These are phyloP conservation scores for Cloeon dipterum DNA, from an alignment of 2,888 invertebrate genomes.

Conservation along the genomic window DNA sequence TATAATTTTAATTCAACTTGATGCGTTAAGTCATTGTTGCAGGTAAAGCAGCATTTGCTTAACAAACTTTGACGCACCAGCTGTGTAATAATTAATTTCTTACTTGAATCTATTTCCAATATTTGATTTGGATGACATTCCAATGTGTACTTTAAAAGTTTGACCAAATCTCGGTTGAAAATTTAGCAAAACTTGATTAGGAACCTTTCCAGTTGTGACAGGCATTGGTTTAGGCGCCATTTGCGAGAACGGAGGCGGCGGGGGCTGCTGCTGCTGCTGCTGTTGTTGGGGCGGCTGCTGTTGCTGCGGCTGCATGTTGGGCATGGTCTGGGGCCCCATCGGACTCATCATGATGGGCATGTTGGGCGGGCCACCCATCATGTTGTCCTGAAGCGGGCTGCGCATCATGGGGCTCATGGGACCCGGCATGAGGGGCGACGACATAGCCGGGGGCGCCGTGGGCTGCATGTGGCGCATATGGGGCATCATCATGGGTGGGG, in stretches of 20 bases:
- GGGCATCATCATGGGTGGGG: constrained; percentile 29
- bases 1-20: too few species aligned
- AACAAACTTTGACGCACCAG: too few species aligned
- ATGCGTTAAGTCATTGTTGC: too few species aligned
- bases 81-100: too few species aligned
- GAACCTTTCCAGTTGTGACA: constrained; percentile 76
- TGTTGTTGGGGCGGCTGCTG: constrained; percentile 38
- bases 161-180: too few species aligned
- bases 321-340: constrained; percentile 28
- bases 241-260: constrained; percentile 16
- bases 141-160: too few species aligned
- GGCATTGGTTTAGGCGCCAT: constrained; percentile 75
- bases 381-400: constrained; percentile 24
- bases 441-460: constrained; percentile 34
- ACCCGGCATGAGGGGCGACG: constrained; percentile 13
- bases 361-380: constrained; percentile 13
- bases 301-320: constrained; percentile 28
- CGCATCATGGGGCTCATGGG: constrained; percentile 18
- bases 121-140: too few species aligned
- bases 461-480: constrained; percentile 24
- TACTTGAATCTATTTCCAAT: too few species aligned
- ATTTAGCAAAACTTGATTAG: too few species aligned
- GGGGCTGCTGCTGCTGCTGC: constrained; percentile 2
- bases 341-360: constrained; percentile 15
- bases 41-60: too few species aligned